Evolutionary conservation across 2,113 vertebrate species (phyloP).

Genomic region (Colinus virginianus): DNA sequence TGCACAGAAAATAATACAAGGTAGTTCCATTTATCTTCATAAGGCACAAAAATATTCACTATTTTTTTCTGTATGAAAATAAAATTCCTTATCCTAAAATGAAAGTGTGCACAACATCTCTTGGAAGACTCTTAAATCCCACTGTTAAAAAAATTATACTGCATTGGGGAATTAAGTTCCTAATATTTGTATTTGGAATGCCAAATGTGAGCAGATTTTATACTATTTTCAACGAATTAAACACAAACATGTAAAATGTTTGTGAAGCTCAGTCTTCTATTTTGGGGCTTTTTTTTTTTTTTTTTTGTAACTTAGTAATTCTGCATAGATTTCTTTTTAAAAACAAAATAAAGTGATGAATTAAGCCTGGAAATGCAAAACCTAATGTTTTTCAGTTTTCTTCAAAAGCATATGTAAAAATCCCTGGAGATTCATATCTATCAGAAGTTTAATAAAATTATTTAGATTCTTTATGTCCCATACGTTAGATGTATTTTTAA

Average conservation of each 20-base stretch:
- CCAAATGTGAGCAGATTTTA: slow-evolving; percentile 82
- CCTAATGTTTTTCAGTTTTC: slow-evolving; percentile 19
- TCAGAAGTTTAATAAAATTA: slow-evolving; percentile 66
- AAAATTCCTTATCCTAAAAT: neutral
- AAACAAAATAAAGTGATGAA: neutral
- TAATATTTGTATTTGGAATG: slow-evolving; percentile 81
- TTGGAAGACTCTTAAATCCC: slow-evolving; percentile 4
- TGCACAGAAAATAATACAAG: neutral
- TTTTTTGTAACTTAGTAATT: slow-evolving; percentile 76
- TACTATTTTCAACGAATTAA: slow-evolving; percentile 81
- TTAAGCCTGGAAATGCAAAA: slow-evolving; percentile 39
- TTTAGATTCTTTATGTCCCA: slow-evolving; percentile 62
- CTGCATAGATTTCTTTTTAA: slow-evolving; percentile 65
- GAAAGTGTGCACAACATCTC: slow-evolving; percentile 36
- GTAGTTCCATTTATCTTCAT: neutral
- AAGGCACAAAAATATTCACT: neutral
- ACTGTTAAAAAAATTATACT: slow-evolving; percentile 68
- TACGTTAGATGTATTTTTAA: slow-evolving; percentile 78
- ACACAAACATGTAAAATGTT: slow-evolving; percentile 80
- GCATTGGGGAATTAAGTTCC: slow-evolving; percentile 62
- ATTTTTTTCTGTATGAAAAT: neutral
- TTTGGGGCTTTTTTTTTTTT: slow-evolving; percentile 72
- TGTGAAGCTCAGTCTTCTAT: slow-evolving; percentile 77
- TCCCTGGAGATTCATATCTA: slow-evolving; percentile 53
- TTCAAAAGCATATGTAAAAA: slow-evolving; percentile 19